Percentiles rank a stretch among this genome's conserved stretches.
phyloP scores from a whole-genome alignment of 2,113 vertebrate species.

The Pituophis catenifer region DNA sequence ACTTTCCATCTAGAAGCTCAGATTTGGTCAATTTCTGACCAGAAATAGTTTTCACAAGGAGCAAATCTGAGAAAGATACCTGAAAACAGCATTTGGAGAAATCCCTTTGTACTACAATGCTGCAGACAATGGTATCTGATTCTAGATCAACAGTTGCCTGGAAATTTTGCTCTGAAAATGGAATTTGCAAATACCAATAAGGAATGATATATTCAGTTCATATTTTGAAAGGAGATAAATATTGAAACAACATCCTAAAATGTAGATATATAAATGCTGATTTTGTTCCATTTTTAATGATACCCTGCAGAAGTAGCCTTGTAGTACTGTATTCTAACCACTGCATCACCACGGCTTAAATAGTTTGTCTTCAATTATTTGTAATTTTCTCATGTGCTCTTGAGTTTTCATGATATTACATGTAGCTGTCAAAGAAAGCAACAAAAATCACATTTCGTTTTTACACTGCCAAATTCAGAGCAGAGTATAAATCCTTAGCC shows the following conservation, averaged over 20 bases:
- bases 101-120: not conserved
- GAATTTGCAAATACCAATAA: not conserved
- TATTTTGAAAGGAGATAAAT: not conserved
- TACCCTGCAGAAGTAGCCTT: not conserved
- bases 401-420: not conserved
- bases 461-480: not conserved
- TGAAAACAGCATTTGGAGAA: not conserved
- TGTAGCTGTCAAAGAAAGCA: not conserved
- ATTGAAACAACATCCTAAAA: not conserved
- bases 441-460: not conserved
- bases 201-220: not conserved
- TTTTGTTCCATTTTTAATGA: not conserved
- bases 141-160: not conserved
- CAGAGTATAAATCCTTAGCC: not conserved
- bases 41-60: not conserved
- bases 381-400: not conserved
- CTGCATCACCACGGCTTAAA: not conserved
- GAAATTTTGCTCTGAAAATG: not conserved
- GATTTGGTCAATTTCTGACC: not conserved
- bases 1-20: not conserved
- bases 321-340: too few relatives aligned
- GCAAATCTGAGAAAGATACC: not conserved
- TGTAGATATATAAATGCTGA: not conserved
- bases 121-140: not conserved
- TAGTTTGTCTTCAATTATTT: not conserved